Evolutionary conservation across 2,113 vertebrate species (phyloP).

Genomic region (Rallus limicola): DNA sequence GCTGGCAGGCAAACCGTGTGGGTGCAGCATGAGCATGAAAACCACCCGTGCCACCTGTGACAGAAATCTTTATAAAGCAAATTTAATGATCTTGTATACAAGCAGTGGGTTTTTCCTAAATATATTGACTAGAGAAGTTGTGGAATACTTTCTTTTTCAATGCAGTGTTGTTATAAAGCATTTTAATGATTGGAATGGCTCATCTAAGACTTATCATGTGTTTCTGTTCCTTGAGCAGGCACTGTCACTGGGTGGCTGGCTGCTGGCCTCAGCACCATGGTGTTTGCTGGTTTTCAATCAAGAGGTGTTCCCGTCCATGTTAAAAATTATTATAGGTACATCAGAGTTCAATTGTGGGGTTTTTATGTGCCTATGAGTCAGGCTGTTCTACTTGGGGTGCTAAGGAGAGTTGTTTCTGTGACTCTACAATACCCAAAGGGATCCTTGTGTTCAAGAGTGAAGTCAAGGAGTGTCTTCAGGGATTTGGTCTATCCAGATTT

Average conservation of each 20-base stretch:
- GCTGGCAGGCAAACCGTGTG: no score
- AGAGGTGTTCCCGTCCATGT: background rate
- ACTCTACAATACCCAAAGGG: background rate
- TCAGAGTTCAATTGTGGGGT: background rate
- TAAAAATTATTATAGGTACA: background rate
- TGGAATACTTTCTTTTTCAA: background rate
- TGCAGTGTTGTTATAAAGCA: background rate
- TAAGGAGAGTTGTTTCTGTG: fast-evolving
- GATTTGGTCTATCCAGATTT: background rate
- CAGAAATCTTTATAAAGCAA: background rate
- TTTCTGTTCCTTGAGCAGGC: background rate
- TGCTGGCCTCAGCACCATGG: background rate
- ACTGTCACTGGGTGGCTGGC: background rate
- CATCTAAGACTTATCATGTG: background rate
- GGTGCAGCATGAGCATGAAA: background rate
- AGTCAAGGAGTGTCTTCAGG: background rate
- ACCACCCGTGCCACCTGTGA: background rate
- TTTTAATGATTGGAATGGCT: background rate
- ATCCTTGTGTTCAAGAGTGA: fast-evolving
- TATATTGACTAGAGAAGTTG: background rate
- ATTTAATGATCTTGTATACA: background rate
- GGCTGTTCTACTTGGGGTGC: background rate
- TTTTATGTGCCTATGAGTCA: no score
- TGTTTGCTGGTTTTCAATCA: no score
- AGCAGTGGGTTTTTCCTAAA: background rate